These are phyloP conservation scores for Tryphoninae sp. DNA, from an alignment of 2,888 invertebrate species.

Conservation along the genomic window DNA sequence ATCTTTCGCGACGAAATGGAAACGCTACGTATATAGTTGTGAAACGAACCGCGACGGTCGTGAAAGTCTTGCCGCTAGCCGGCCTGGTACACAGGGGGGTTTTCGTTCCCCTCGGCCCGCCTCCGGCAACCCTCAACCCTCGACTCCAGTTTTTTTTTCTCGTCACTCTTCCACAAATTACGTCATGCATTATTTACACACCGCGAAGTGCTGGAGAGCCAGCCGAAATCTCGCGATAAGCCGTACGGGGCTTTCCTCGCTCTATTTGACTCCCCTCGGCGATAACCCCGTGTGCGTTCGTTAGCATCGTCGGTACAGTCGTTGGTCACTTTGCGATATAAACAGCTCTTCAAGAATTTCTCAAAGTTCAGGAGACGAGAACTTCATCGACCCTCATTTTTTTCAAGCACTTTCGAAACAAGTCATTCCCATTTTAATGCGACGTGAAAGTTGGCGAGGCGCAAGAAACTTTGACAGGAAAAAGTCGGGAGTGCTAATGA, in stretches of 20 bases:
- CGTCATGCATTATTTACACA: conserved; percentile 72
- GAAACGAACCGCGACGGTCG: conserved; percentile 23
- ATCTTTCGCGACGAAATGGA: conserved; percentile 42
- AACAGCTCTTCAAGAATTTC: not conserved
- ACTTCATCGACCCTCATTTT: not conserved
- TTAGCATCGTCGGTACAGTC: not conserved
- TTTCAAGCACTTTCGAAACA: not conserved
- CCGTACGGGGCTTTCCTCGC: conserved; percentile 43
- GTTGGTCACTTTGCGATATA: not conserved
- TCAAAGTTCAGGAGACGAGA: not conserved
- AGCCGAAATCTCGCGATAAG: conserved; percentile 47
- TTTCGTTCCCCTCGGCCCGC: conserved; percentile 11
- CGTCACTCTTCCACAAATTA: conserved; percentile 66
- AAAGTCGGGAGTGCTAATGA: not conserved
- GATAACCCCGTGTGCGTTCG: conserved; percentile 15
- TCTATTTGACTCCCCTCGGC: conserved; percentile 37
- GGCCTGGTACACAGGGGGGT: not conserved
- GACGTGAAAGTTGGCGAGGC: too few relatives aligned
- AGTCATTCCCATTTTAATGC: not conserved
- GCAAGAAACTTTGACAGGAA: too few relatives aligned
- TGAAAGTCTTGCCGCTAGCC: not conserved
- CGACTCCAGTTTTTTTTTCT: conserved; percentile 36
- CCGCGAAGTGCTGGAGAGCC: conserved; percentile 60
- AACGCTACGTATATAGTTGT: not conserved
- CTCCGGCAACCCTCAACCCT: conserved; percentile 6